Conservation (phyloP, 2,888 invertebrate genomes). For the Rapana venosa region DNA sequence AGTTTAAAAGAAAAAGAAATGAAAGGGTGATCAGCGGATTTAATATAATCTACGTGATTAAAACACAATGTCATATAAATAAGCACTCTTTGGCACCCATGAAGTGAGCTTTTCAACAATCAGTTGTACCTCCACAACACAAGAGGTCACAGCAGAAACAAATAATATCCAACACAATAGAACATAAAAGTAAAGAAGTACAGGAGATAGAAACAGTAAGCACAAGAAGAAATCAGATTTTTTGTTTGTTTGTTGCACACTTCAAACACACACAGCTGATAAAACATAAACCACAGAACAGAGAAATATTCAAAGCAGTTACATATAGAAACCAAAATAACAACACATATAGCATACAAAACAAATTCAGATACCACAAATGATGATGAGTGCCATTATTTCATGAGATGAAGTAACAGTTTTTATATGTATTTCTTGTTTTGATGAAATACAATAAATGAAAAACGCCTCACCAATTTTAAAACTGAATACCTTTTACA, state of each 20-base stretch:
- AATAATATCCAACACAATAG: background rate
- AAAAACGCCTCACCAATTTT: too few species aligned
- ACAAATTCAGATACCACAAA: background rate
- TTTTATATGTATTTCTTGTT: too few species aligned
- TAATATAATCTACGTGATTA: too few species aligned
- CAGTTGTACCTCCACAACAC: background rate
- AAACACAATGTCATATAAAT: background rate
- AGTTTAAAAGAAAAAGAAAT: too few species aligned
- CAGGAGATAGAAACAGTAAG: background rate
- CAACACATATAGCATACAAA: background rate
- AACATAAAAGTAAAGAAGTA: background rate
- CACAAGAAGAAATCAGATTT: background rate
- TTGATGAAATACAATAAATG: too few species aligned
- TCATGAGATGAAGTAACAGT: too few species aligned
- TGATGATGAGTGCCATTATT: too few species aligned
- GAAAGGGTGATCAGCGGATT: too few species aligned
- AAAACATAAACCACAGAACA: background rate
- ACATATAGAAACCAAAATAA: background rate
- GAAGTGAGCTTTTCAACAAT: constrained; percentile 17
- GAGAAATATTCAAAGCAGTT: background rate
- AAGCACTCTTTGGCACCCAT: constrained; percentile 19
- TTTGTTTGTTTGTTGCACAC: background rate
- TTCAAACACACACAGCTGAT: background rate
- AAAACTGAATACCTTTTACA: too few species aligned
- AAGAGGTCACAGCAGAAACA: background rate